Conservation (phyloP, 2,888 invertebrate species). For the Tribolium freemani region DNA sequence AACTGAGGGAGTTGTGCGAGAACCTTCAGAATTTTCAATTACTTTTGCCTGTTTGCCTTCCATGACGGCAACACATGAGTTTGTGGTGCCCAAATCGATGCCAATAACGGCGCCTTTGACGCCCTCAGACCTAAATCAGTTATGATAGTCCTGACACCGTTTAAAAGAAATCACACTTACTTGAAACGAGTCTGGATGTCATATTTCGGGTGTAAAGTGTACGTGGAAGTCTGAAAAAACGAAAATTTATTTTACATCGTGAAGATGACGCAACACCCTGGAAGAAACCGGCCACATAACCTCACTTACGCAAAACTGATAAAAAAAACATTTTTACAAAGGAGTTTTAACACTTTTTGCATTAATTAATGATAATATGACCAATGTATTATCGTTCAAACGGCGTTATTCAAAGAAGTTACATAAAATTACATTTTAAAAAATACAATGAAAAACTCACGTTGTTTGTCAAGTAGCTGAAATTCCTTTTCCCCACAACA, state of each 20-base stretch:
- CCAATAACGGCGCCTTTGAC: constrained; percentile 98
- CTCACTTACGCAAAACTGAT: constrained; percentile 32
- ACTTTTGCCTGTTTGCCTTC: constrained; percentile 98
- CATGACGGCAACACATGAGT: constrained; percentile 99
- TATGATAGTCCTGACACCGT: neutral
- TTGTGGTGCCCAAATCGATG: constrained; percentile 99
- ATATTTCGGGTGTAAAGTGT: constrained; percentile 59
- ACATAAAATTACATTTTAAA: neutral
- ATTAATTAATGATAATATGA: neutral
- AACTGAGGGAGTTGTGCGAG: constrained; percentile 97
- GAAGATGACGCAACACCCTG: constrained; percentile 52
- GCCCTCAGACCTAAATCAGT: constrained; percentile 80
- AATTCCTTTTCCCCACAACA: constrained; percentile 73
- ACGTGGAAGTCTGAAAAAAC: constrained; percentile 55
- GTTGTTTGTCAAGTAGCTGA: constrained; percentile 77
- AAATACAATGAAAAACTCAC: constrained; percentile 69
- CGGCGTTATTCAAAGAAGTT: constrained; percentile 17
- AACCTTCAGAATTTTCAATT: constrained; percentile 96
- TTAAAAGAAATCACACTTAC: constrained; percentile 56
- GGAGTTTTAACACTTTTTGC: neutral
- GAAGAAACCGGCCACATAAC: constrained; percentile 44
- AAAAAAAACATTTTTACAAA: neutral
- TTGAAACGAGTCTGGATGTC: constrained; percentile 63
- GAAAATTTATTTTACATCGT: constrained; percentile 38
- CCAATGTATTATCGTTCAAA: neutral